phyloP scores from a whole-genome alignment of 2,888 invertebrate species.

The Arge pagana region DNA sequence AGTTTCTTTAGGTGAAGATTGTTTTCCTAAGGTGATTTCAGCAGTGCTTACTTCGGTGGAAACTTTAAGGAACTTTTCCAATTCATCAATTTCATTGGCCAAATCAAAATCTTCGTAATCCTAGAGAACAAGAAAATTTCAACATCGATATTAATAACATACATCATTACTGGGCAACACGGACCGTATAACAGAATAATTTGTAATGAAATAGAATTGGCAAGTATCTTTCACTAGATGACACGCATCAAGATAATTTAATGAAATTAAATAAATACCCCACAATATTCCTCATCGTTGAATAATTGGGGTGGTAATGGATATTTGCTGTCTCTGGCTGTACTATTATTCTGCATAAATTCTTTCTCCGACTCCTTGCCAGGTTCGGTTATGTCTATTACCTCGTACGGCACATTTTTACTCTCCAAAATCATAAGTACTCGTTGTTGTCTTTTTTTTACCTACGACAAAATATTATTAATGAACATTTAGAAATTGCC shows the following conservation, averaged over 20 bases:
- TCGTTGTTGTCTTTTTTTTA: slow-evolving; percentile 93
- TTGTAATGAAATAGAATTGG: slow-evolving; percentile 10
- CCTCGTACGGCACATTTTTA: slow-evolving; percentile 85
- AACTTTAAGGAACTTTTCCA: slow-evolving; percentile 85
- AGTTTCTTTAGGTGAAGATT: slow-evolving; percentile 42
- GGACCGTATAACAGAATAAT: neutral
- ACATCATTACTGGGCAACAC: neutral
- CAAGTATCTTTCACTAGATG: slow-evolving; percentile 1
- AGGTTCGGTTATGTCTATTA: slow-evolving; percentile 94
- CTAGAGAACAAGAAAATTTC: slow-evolving; percentile 59
- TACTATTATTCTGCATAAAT: slow-evolving; percentile 89
- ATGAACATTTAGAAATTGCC: too few relatives aligned
- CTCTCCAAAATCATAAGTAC: slow-evolving; percentile 93
- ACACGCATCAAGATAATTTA: too few relatives aligned
- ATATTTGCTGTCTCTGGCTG: slow-evolving; percentile 75
- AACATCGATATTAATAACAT: slow-evolving; percentile 4
- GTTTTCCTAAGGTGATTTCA: slow-evolving; percentile 51
- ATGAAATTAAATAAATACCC: slow-evolving; percentile 66
- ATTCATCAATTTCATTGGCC: slow-evolving; percentile 87
- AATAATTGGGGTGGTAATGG: slow-evolving; percentile 94
- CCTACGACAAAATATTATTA: slow-evolving; percentile 66
- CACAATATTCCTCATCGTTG: slow-evolving; percentile 89
- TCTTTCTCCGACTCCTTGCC: slow-evolving; percentile 86
- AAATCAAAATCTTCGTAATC: slow-evolving; percentile 93
- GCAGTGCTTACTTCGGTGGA: slow-evolving; percentile 63